Base-by-base conservation (phyloP, 92 coral and sea anemone species). In the Porites divaricata region DNA sequence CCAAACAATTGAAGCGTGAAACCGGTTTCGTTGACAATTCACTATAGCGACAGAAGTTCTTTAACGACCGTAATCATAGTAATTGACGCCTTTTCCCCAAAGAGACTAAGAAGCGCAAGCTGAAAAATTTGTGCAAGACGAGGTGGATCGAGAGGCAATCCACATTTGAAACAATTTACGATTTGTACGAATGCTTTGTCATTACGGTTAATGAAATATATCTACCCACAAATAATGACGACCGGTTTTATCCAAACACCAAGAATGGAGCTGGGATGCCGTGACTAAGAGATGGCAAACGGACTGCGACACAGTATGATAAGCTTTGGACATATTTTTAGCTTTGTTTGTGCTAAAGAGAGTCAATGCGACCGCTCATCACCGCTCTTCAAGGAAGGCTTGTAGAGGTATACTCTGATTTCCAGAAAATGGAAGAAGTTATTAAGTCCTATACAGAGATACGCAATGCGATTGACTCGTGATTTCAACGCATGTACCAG, bases 221-320 rank as follows among this genome's bases (percentile, higher is more conserved):
- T 74, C 67, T 71, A 52, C 83, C 89, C 28, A 77, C 89, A 25
- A 61, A 85, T 66, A 85, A 87, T 77, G 91, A 84, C 81, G 82
- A 67, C 56, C 88, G 84, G 70, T 87, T 87, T 51, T 87, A 81
- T 80, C 85, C 88, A 24, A 77, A 75, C 79, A 63, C 13, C 88
- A 84, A 88, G 82, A 80, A 21, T 90, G 94, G 94, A 88, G 84
- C 79, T 93, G 92, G 91, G 92, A 93, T 73, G 82, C 87, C 75
- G 67, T 85, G 62, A 91, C 92, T 64, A 90, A 86, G 83, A 90
- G 54, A 70, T 85, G 77, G 96, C 92, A 74, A 90, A 88, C 88
- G 96, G 96, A 77, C 96, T 90, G 87, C 88, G 87, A 80, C 92
- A 85, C 63, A 91, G 88, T 64, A 81, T 84, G 87, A 88, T 83